Conservation (phyloP, 2,888 invertebrate genomes). For the Hipparchia sbordonii region DNA sequence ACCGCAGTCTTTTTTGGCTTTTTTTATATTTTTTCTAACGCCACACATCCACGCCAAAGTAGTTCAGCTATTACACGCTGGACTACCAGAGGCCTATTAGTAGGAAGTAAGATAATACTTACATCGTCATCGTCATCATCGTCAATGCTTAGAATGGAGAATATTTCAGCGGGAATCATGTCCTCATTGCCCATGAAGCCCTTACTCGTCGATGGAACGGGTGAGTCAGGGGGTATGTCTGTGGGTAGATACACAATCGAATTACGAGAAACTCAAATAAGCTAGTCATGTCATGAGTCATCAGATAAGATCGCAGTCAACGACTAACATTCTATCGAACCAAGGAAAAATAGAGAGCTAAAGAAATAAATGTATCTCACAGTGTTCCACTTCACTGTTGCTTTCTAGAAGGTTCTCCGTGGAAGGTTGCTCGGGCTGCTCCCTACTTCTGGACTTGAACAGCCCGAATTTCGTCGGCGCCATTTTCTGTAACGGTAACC, state of each 20-base stretch:
- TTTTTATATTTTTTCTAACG: no score
- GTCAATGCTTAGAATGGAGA: conserved; percentile 56
- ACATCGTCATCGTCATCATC: conserved; percentile 45
- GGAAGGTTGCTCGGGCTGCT: conserved; percentile 69
- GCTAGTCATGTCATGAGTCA: no score
- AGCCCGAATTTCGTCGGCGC: conserved; percentile 73
- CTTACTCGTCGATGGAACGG: conserved; percentile 67
- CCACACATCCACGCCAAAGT: no score
- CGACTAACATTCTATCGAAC: no score
- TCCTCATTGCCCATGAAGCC: conserved; percentile 51
- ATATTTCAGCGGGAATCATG: conserved; percentile 51
- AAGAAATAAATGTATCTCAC: conserved; percentile 42
- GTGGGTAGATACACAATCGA: not conserved
- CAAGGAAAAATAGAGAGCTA: no score
- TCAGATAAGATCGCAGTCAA: no score
- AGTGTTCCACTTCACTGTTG: conserved; percentile 56
- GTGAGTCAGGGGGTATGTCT: conserved; percentile 54
- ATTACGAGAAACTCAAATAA: not conserved
- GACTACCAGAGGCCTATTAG: no score
- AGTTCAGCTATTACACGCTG: no score
- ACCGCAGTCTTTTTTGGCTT: no score
- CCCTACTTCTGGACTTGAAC: conserved; percentile 70
- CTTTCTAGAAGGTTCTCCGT: conserved; percentile 67
- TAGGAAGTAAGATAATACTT: not conserved
- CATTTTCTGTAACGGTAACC: conserved; percentile 52